Conservation (phyloP, 92 coral and sea anemone species). For the Paragorgia papillata region DNA sequence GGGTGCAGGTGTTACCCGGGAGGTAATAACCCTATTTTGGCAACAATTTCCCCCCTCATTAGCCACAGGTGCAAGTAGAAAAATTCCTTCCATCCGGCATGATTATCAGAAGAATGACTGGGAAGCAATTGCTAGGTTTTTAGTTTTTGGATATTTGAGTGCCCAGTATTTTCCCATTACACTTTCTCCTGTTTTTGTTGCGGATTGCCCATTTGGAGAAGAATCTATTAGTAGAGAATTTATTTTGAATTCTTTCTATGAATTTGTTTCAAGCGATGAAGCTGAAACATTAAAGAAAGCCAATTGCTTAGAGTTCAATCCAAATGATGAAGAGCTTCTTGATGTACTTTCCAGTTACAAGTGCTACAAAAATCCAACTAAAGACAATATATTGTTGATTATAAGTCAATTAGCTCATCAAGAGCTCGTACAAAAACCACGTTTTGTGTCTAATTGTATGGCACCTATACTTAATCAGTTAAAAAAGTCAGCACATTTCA, state of each 20-base stretch:
- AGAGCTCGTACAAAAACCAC: constrained; percentile 37
- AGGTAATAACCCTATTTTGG: constrained; percentile 20
- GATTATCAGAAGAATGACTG: not conserved
- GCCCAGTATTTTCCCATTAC: constrained; percentile 7
- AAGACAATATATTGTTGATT: not conserved
- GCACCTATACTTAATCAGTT: constrained; percentile 27
- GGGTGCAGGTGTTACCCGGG: constrained; percentile 32
- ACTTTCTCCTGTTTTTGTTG: constrained; percentile 10
- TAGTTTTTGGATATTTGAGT: not conserved
- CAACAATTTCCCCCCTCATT: constrained; percentile 4
- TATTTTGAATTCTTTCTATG: not conserved
- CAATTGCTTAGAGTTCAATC: not conserved
- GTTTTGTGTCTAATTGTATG: constrained; percentile 25
- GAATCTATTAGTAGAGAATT: not conserved
- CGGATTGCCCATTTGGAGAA: constrained; percentile 1
- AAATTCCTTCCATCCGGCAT: constrained; percentile 1
- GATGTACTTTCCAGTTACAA: not conserved
- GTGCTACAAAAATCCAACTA: constrained; percentile 5
- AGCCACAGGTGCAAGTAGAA: not conserved
- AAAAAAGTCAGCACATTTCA: constrained; percentile 18
- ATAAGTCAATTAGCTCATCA: constrained; percentile 27
- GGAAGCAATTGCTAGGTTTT: constrained; percentile 15
- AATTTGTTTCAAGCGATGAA: not conserved
- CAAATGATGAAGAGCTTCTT: constrained; percentile 12
- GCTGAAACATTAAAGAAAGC: not conserved